Conservation (phyloP, 2,888 invertebrate genomes). For the Lepidocyrtoides sp. region DNA sequence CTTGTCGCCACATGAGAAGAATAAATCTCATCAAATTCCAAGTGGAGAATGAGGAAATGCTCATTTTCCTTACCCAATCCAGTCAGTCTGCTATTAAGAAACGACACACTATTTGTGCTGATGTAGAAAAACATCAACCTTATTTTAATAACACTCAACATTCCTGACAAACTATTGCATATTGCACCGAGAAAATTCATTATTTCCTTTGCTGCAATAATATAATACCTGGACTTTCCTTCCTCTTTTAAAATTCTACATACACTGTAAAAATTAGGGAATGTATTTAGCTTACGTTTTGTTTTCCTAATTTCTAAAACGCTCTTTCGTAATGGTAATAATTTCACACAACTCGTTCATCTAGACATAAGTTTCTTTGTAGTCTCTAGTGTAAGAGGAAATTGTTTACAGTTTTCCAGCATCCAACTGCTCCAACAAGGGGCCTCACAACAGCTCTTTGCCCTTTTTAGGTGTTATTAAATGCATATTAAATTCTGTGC, state of each 20-base stretch:
- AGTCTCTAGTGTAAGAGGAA: too few species aligned
- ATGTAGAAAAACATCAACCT: background rate
- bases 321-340: background rate
- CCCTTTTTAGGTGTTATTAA: background rate
- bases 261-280: background rate
- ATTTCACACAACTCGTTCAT: background rate
- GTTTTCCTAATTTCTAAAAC: background rate
- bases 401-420: background rate
- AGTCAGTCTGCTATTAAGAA: background rate
- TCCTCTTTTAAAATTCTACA: background rate
- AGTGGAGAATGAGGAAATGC: background rate
- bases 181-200: background rate
- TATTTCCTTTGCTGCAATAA: background rate
- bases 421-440: background rate
- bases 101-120: too few species aligned
- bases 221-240: background rate
- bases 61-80: background rate
- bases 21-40: background rate
- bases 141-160: background rate
- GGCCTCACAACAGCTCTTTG: background rate
- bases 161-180: background rate
- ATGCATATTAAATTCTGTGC: background rate
- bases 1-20: background rate
- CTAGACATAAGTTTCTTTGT: background rate
- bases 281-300: too few species aligned